Evolutionary conservation across 2,888 invertebrate genomes (phyloP).

Genomic region (Caradrina clavipalpis): DNA sequence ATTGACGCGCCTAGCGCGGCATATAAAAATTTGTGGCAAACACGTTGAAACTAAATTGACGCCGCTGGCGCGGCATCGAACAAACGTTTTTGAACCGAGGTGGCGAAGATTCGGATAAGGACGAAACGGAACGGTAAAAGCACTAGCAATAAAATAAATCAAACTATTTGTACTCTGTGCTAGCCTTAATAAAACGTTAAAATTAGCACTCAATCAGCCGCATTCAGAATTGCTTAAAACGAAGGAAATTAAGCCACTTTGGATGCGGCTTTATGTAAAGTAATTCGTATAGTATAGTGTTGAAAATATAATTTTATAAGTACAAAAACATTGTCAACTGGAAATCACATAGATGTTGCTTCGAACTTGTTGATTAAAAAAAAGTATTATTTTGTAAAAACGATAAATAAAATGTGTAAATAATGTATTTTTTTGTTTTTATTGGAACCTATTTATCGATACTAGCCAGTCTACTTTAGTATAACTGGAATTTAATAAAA

Average conservation of each 20-base stretch:
- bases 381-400: constrained; percentile 88
- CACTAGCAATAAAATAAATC: constrained; percentile 1
- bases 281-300: constrained; percentile 40
- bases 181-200: constrained; percentile 22
- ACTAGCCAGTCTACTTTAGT: too few relatives aligned
- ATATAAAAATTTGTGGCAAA: too few relatives aligned
- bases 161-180: constrained; percentile 23
- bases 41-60: too few relatives aligned
- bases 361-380: constrained; percentile 72
- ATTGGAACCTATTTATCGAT: constrained; percentile 14
- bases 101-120: too few relatives aligned
- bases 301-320: constrained; percentile 69
- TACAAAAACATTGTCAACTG: constrained; percentile 74
- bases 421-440: constrained; percentile 68
- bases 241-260: constrained; percentile 2
- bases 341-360: constrained; percentile 71
- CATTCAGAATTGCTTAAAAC: constrained; percentile 22
- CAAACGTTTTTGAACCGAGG: too few relatives aligned
- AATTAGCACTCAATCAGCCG: constrained; percentile 6
- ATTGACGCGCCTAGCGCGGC: too few relatives aligned
- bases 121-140: not conserved
- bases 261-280: constrained; percentile 20
- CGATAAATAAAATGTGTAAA: constrained; percentile 76
- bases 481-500: too few relatives aligned
- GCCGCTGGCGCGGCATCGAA: too few relatives aligned